Conservation (phyloP, 2,888 invertebrate genomes). For the Nebria salina region DNA sequence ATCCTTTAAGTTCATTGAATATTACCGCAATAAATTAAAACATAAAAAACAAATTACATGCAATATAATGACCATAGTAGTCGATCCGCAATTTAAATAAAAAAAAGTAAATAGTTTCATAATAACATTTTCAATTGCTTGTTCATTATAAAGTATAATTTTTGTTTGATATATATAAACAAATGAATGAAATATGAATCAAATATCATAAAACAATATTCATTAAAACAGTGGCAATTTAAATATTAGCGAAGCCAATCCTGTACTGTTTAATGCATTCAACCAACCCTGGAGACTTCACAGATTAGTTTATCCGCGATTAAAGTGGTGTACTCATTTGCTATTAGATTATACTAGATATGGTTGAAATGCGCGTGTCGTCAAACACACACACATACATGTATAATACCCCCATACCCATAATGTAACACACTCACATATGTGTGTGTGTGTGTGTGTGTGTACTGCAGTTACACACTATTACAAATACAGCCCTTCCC, state of each 20-base stretch:
- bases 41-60: neutral
- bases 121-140: neutral
- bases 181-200: neutral
- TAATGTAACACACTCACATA: neutral
- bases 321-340: slow-evolving; percentile 54
- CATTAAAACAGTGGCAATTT: neutral
- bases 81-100: too few species aligned
- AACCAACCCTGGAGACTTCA: slow-evolving; percentile 52
- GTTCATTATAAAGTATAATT: neutral
- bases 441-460: neutral
- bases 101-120: too few species aligned
- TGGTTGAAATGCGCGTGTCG: slow-evolving; percentile 22
- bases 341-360: slow-evolving; percentile 48
- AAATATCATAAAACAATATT: neutral
- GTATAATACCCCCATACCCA: neutral
- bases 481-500: neutral
- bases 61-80: too few species aligned
- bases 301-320: slow-evolving; percentile 54
- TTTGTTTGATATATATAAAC: neutral
- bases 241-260: neutral
- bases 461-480: neutral
- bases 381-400: neutral
- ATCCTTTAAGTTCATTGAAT: too few species aligned
- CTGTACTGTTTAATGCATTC: slow-evolving; percentile 44
- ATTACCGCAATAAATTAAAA: too few species aligned